phyloP scores from a whole-genome alignment of 2,113 vertebrate genomes.

The Limnothrissa miodon region DNA sequence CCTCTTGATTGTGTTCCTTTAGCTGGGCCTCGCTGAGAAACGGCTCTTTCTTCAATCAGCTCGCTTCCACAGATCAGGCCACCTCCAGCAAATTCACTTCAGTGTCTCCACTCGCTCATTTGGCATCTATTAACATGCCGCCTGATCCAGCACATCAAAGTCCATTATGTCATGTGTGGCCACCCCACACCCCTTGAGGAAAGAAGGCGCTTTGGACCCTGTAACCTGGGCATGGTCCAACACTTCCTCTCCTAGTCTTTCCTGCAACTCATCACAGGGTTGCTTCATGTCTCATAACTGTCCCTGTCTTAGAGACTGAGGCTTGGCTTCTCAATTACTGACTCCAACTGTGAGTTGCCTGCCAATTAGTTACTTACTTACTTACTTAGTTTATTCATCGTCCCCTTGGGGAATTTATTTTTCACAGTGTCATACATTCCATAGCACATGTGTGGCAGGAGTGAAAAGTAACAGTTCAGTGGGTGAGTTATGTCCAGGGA shows the following conservation, averaged over 20 bases:
- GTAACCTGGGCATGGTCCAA: background rate
- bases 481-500: too few species aligned
- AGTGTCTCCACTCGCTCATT: background rate
- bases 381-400: too few species aligned
- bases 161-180: background rate
- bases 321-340: background rate
- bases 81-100: background rate
- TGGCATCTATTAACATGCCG: background rate
- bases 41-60: background rate
- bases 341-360: background rate
- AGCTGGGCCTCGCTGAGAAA: background rate
- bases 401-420: too few species aligned
- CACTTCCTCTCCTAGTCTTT: background rate
- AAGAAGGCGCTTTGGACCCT: background rate
- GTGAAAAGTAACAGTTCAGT: too few species aligned
- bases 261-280: background rate
- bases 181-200: background rate
- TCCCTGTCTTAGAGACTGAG: background rate
- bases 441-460: too few species aligned
- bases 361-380: background rate
- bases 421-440: too few species aligned
- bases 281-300: background rate
- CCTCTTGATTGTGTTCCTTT: slow-evolving; percentile 19
- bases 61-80: background rate
- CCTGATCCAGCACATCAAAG: background rate